Percentiles rank a stretch among this genome's conserved stretches.
phyloP scores from a whole-genome alignment of 2,888 invertebrate species.

The Hyposoter didymator region DNA sequence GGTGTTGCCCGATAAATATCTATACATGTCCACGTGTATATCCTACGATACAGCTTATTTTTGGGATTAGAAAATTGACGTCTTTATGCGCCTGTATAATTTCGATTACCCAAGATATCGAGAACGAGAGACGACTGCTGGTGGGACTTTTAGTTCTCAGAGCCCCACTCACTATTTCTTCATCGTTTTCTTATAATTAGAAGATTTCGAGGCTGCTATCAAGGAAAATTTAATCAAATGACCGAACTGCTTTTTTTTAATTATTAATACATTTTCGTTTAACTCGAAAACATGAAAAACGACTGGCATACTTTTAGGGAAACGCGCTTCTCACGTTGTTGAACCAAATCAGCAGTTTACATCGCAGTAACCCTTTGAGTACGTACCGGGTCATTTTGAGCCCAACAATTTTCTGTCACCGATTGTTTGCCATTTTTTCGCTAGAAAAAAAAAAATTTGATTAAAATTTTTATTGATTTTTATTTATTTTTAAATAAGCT shows the following conservation, averaged over 20 bases:
- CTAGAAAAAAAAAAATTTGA: too few species aligned
- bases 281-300: not conserved
- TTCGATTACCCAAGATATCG: not conserved
- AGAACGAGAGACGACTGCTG: not conserved
- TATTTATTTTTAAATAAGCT: too few species aligned
- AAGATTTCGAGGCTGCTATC: not conserved
- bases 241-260: not conserved
- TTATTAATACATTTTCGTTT: not conserved
- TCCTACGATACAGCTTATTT: constrained; percentile 8
- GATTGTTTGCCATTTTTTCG: too few species aligned
- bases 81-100: constrained; percentile 2
- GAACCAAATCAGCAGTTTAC: too few species aligned
- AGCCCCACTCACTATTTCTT: not conserved
- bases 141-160: not conserved
- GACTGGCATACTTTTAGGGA: not conserved
- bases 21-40: not conserved
- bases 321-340: too few species aligned
- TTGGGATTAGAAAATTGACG: constrained; percentile 16
- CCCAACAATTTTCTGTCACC: too few species aligned
- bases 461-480: too few species aligned
- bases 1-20: constrained; percentile 22
- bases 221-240: not conserved
- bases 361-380: too few species aligned
- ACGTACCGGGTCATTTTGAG: too few species aligned
- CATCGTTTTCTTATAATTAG: not conserved